A percentile compares a stretch with the other conserved stretches of the same genome.
phyloP scores from a whole-genome alignment of 2,113 vertebrate genomes.

The Eurystomus gularis region DNA sequence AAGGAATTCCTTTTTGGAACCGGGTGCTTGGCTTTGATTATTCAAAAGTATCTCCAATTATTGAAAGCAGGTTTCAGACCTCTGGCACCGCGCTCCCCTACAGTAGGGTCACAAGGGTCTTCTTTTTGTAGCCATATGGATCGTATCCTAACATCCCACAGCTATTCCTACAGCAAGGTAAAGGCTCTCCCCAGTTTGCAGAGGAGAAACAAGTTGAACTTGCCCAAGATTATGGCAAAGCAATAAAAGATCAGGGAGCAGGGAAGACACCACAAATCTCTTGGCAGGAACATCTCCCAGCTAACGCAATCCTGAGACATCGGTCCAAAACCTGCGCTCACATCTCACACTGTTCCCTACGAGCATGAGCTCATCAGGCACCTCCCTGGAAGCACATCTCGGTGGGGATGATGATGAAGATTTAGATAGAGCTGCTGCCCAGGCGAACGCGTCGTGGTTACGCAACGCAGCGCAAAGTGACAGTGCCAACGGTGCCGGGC shows the following conservation, averaged over 20 bases:
- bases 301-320: rapidly evolving
- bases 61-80: not conserved
- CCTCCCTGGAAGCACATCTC: not conserved
- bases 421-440: not conserved
- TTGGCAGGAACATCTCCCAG: not conserved
- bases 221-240: not conserved
- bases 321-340: rapidly evolving
- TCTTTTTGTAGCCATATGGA: not conserved
- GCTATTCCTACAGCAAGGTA: not conserved
- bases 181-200: not conserved
- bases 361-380: not conserved
- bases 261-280: not conserved
- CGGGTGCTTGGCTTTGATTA: not conserved
- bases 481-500: not conserved
- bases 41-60: not conserved
- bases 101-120: not conserved
- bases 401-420: rapidly evolving
- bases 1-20: not conserved
- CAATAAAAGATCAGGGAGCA: not conserved
- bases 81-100: not conserved
- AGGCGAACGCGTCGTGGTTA: rapidly evolving
- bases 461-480: not conserved
- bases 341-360: not conserved
- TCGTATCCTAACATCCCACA: not conserved
- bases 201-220: not conserved